Base-by-base conservation (phyloP, 1,140 invertebrate species). In the Lepidostoma basale region DNA sequence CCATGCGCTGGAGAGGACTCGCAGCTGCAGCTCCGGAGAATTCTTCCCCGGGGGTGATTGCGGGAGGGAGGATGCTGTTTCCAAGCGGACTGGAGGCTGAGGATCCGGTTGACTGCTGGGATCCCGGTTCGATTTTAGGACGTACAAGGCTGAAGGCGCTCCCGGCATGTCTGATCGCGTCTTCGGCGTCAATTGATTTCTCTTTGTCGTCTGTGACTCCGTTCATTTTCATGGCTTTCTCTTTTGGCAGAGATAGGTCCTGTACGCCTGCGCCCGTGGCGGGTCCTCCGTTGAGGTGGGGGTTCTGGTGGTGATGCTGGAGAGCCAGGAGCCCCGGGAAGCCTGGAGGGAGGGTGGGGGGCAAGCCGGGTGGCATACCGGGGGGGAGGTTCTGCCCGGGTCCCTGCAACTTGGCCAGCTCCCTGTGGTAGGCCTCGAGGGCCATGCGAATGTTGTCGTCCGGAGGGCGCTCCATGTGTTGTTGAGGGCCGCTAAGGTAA, bases 1-100 rank as follows among this genome's bases (percentile, higher is more conserved):
- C 96, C 95, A 98, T 98, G 73, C 96, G 84, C 78, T 98, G 96
- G 12, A 98, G 83, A 0, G 97, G 96, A 76, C 94, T 97, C 2
- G 92, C 93, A 1, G 92, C 91, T 1, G 92, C 90, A 1, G 88
- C 88, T 65, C 85, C 86, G 5, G 87, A 86, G 70, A 92, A 92
- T 76, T 94, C 92, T 70, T 93, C 92, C 49, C 84, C 88, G 0
- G 88, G 87, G 33, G 88, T 90, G 77, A 91, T 88, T 0, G 89
- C 90, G 0, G 91, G 92, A 52, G 92, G 92, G 71, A 94, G 81
- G 73, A 93, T 93, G 4, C 89, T 88, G 77, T 93, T 94, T 9
- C 91, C 90, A 0, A 93, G 81, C 1, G 92, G 91, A 71, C 90
- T 91, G 72, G 90, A 91, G 0, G 89, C 89, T 60, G 83, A 85